Evolutionary conservation across 1,140 invertebrate species (phyloP), one percentile per base, ranked within the genome.

Genomic region (Episyrphus balteatus): DNA sequence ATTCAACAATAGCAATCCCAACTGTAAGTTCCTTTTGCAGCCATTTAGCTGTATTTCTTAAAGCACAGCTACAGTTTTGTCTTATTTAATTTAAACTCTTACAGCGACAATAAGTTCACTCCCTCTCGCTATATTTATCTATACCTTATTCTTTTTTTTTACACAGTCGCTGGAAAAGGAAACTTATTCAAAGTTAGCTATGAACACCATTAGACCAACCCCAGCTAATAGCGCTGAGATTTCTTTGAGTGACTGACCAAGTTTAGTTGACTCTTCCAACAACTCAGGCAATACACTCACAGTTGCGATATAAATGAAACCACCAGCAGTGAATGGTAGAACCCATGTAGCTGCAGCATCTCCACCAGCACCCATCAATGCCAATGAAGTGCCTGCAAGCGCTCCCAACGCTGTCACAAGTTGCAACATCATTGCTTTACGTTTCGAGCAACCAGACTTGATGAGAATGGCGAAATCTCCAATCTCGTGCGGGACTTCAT

Each of bases 401-500:
- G 96, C 96, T 47, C 96, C 96, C 49, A 98, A 55, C 8, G 96
- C 97, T 44, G 97, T 99, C 1, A 87, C 72, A 32, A 97, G 52
- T 74, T 96, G 94, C 21, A 90, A 87, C 66, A 85, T 83, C 19
- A 92, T 92, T 12, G 94, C 94, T 55, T 92, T 84, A 82, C 88
- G 92, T 49, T 86, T 73, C 19, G 82, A 84, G 71, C 97, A 97
- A 1, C 94, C 88, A 33, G 86, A 87, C 58, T 80, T 85, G n/a
- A 98, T 74, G 11, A 98, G 70, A 57, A 98, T 97, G 3, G 92
- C 94, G 70, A 97, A 98, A 68, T 98, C 94, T 0, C 92, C 93
- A 41, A 98, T 85, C 69, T 98, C 95, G 62, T 98, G 95, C 0
- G 95, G 95, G 46, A 98, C 90, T 72, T 98, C 93, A 61, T 98